Base-by-base conservation (phyloP, 2,888 invertebrate genomes). In the Pachymerium ferrugineum region DNA sequence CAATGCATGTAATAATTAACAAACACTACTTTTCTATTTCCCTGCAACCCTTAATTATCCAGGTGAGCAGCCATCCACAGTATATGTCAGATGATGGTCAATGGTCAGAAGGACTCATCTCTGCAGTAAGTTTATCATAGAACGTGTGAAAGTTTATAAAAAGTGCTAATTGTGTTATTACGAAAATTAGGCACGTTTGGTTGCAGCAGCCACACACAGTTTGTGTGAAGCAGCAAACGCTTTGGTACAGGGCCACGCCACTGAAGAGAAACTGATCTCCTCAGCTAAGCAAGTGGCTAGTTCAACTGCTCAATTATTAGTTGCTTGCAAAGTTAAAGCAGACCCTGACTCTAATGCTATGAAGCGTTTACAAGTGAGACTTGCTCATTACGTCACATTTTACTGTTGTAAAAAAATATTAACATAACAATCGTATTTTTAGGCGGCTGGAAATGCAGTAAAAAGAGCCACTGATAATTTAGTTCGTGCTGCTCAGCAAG, bases 321-420 rank as follows among this genome's bases (percentile, higher is more conserved):
- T 99, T 68, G 98, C 99, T 0, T 99, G 99, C 85, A 97, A 97
- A 87, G 97, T 99, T 74, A 98, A 98, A 83, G 97, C 98, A 0
- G 98, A 98, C 84, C 93, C 94, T 0, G 92, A 95, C 76, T 94
- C 96, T 6, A 93, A 94, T 78, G 92, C 94, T 6, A 97, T 97
- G 71, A 90, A 94, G 68, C 88, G 97, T 12, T 86, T 98, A 42
- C 87, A 87, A 83, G 86, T 85, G 78, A 74, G 75, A 14, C 30
- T n/a, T 70, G 14, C 4, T 22, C 16, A 54, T n/a, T n/a, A n/a
- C n/a, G n/a, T n/a, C n/a, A 6, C 4, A 54, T 12, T 54, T 54
- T 54, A 33, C 12, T 33, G 6, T 8, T 8, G 33, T 33, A 33
- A 33, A 33, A 33, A 33, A 33, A 33, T 33, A 33, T 33, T 33